Evolutionary conservation across 2,888 invertebrate species (phyloP), one percentile per base, ranked within the genome.

Genomic region (Hydropsyche betteni): DNA sequence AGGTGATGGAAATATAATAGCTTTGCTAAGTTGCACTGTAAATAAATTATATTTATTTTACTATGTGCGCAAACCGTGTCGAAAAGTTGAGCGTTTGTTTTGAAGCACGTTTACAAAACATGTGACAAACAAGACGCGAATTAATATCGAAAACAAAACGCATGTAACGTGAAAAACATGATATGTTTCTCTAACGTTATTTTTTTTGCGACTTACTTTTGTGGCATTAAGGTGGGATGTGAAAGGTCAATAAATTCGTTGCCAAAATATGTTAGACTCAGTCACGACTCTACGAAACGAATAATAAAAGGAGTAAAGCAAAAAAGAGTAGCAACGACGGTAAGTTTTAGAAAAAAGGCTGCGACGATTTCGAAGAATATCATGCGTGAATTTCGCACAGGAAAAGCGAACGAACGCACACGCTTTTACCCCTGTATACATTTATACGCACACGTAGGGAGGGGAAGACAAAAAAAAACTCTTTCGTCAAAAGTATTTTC

Each of bases 401-500:
- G 36, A 70, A 70, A 52, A 53, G 36, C 10, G n/a, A 69, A 69
- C 8, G 38, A 7, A 14, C 14, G 55, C 24, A 24, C 55, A 55
- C 44, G 44, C 44, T 44, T 44, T 44, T 4, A 44, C 44, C 44
- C 44, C 44, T 44, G 44, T 44, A 36, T 64, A 36, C 36, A 36
- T 12, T 12, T 64, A 61, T 16, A 61, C 16, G 16, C 5, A 61
- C 36, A 64, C 12, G 14, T 0, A 24, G 38, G 72, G 36, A 58
- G 38, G 38, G 8, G 58, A 58, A 72, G 58, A 55, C 58, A 38
- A 72, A 53, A 72, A 71, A 64, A 64, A 72, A 44, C 72, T 72
- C 61, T 44, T 64, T 72, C 72, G 58, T 72, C 72, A 72, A 72
- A 58, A 72, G 72, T 72, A 61, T 72, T 58, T 72, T 44, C 58